Conservation (phyloP, 2,888 invertebrate genomes). For the Stratiomys singularior region DNA sequence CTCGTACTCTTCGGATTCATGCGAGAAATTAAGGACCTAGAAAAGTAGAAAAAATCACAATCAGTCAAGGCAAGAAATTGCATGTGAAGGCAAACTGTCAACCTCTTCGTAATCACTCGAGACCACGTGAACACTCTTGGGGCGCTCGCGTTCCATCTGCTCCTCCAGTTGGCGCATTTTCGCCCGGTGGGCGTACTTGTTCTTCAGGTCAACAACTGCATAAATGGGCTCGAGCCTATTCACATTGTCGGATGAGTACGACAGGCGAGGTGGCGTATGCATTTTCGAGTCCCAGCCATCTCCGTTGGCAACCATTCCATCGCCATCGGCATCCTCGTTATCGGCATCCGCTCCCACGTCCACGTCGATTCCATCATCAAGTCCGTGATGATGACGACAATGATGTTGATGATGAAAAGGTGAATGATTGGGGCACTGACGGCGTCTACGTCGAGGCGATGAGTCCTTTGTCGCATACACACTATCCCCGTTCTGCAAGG, state of each 20-base stretch:
- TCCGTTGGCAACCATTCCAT: background rate
- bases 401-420: slow-evolving; percentile 35
- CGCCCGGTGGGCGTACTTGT: slow-evolving; percentile 58
- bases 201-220: slow-evolving; percentile 60
- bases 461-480: slow-evolving; percentile 9
- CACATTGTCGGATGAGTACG: slow-evolving; percentile 50
- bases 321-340: slow-evolving; percentile 40
- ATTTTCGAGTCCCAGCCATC: background rate
- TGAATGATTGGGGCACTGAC: slow-evolving; percentile 35
- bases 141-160: slow-evolving; percentile 51
- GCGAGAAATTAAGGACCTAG: slow-evolving; percentile 55
- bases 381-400: slow-evolving; percentile 1
- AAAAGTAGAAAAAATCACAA: background rate
- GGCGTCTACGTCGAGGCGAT: slow-evolving; percentile 30
- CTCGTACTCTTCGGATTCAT: slow-evolving; percentile 49
- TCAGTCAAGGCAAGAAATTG: background rate
- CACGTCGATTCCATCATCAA: slow-evolving; percentile 29
- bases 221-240: slow-evolving; percentile 57
- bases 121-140: slow-evolving; percentile 54
- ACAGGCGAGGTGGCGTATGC: slow-evolving; percentile 31
- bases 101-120: slow-evolving; percentile 57
- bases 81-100: background rate
- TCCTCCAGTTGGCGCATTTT: slow-evolving; percentile 54
- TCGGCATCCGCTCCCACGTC: slow-evolving; percentile 33
- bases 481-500: background rate